A percentile compares a stretch with the other conserved stretches of the same genome.
Evolutionary conservation across 2,113 vertebrate species (phyloP).

Genomic region (Rhinoptilus africanus): DNA sequence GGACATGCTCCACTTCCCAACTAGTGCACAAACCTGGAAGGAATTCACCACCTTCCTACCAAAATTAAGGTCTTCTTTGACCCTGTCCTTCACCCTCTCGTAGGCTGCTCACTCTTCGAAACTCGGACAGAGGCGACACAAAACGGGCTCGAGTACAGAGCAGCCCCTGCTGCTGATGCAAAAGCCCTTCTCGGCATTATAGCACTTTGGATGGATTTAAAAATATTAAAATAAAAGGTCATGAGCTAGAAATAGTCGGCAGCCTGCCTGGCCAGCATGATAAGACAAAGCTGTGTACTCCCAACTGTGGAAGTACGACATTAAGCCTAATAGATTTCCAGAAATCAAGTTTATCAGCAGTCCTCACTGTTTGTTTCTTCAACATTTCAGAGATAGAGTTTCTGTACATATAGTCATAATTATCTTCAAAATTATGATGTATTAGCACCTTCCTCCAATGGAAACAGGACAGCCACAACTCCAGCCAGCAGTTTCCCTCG

Average conservation of each 20-base stretch:
- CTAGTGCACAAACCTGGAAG: not conserved
- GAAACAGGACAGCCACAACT: not conserved
- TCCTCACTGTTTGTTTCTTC: slow-evolving; percentile 29
- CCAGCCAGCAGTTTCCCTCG: not conserved
- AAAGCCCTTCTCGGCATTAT: not conserved
- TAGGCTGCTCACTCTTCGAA: not conserved
- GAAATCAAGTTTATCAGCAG: slow-evolving; percentile 40
- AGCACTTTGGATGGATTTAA: not conserved
- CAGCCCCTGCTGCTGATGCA: not conserved
- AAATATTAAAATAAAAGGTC: slow-evolving; percentile 56
- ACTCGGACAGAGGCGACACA: not conserved
- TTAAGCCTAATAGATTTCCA: slow-evolving; percentile 41
- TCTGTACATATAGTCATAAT: not conserved
- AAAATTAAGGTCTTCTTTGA: not conserved
- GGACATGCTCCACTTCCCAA: not conserved
- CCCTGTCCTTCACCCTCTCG: not conserved
- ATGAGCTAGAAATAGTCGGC: slow-evolving; percentile 10
- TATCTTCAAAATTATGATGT: slow-evolving; percentile 13
- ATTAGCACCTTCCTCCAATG: not conserved
- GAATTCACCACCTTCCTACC: not conserved
- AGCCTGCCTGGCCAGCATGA: slow-evolving; percentile 7
- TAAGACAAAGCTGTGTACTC: slow-evolving; percentile 49
- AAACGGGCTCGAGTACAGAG: fast-evolving
- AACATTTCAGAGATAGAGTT: not conserved
- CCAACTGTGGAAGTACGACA: not conserved